Evolutionary conservation across 1,140 invertebrate genomes (phyloP).

Genomic region (Ooceraea biroi): DNA sequence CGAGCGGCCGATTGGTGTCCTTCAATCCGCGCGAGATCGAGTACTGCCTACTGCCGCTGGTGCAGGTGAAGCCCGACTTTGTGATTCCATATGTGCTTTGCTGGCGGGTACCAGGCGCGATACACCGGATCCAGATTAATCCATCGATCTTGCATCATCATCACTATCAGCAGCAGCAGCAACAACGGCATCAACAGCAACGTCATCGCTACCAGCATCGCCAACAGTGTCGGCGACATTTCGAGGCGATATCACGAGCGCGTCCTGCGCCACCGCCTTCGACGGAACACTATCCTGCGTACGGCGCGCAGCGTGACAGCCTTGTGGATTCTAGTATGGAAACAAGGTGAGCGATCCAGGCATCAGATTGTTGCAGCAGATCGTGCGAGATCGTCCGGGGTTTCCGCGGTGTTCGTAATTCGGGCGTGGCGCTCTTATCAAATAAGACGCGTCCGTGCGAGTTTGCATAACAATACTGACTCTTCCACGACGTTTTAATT

Average conservation of each 20-base stretch:
- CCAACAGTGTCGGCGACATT: slow-evolving; percentile 43
- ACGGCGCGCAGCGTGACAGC: slow-evolving; percentile 66
- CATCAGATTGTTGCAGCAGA: background rate
- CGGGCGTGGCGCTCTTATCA: slow-evolving; percentile 23
- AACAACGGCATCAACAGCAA: slow-evolving; percentile 55
- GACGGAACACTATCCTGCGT: slow-evolving; percentile 57
- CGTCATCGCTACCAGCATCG: slow-evolving; percentile 40
- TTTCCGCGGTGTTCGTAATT: background rate
- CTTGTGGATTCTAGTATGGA: slow-evolving; percentile 80
- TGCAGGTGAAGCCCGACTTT: slow-evolving; percentile 75
- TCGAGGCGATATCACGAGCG: slow-evolving; percentile 41
- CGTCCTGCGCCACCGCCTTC: slow-evolving; percentile 47
- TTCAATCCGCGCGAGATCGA: slow-evolving; percentile 66
- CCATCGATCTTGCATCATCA: slow-evolving; percentile 49
- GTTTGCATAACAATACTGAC: no score
- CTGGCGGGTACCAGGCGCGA: slow-evolving; percentile 76
- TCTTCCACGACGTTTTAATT: background rate
- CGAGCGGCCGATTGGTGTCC: slow-evolving; percentile 60
- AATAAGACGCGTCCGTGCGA: no score
- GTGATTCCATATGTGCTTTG: slow-evolving; percentile 81
- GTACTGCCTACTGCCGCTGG: slow-evolving; percentile 76
- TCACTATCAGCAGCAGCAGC: slow-evolving; percentile 61
- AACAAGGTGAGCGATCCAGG: slow-evolving; percentile 81
- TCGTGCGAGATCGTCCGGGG: background rate
- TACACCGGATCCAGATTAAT: slow-evolving; percentile 72